Evolutionary conservation across 2,888 invertebrate genomes (phyloP), one percentile per base, ranked within the genome.

Genomic region (Sarcophaga subvicina): DNA sequence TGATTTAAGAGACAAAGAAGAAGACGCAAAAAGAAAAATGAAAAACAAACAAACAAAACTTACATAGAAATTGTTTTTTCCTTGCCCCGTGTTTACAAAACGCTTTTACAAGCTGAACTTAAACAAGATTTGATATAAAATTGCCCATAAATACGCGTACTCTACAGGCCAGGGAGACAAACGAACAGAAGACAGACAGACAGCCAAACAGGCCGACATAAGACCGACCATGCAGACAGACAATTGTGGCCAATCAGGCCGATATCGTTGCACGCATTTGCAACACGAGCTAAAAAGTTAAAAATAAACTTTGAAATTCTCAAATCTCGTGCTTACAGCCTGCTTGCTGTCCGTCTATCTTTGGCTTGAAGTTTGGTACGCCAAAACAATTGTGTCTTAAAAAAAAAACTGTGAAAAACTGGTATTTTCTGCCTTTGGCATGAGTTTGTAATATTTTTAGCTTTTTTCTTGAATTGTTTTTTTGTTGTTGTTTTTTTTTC

Each of bases 241-340:
- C 62, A 8, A 0, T 76, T 60, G 47, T 62, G 69, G 54, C 73
- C 69, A 75, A n/a, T 69, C 54, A 73, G 25, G 22, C 54, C 54
- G 54, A 54, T 54, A 54, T 54, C 2, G 17, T 54, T 54, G 54
- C 80, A 85, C 80, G 84, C 80, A 85, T 76, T 85, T 76, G 8
- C 71, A 85, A 80, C 84, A 85, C 84, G 87, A 84, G 87, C 76
- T 73, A 22, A 81, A 71, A 84, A 77, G 71, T 81, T 82, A 84
- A 78, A 87, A 87, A 87, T 82, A 82, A 79, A 72, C 71, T 79
- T 81, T 71, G 6, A 85, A 78, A 85, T 75, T 79, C 64, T 60
- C 64, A 84, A 84, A 87, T 84, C 87, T 87, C 87, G 87, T 87
- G 87, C 87, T 72, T 47, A 49, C 49, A 66, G 71, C 27, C 54